Evolutionary conservation across 2,888 invertebrate species (phyloP).

Genomic region (Lagria hirta): DNA sequence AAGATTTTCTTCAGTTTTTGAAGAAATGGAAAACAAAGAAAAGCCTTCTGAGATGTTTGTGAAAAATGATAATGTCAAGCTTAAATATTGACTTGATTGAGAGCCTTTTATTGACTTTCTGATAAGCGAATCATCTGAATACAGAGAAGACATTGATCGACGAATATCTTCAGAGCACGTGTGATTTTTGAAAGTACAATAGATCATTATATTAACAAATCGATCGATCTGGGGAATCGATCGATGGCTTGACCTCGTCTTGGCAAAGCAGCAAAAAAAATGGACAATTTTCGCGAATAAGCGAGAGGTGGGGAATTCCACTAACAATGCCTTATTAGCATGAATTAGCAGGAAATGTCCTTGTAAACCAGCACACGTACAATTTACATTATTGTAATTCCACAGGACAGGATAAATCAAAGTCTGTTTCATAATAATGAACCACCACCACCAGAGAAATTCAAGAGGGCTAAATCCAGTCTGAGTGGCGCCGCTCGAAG

Average conservation of each 20-base stretch:
- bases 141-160: no score
- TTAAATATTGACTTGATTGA: no score
- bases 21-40: no score
- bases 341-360: conserved; percentile 23
- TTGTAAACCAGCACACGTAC: conserved; percentile 23
- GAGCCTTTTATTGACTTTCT: no score
- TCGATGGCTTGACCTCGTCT: conserved; percentile 15
- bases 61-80: no score
- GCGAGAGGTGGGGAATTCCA: conserved; percentile 23
- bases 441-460: no score
- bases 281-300: conserved; percentile 20
- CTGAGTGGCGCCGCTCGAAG: conserved; percentile 24
- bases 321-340: conserved; percentile 22
- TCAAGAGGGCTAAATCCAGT: conserved; percentile 19
- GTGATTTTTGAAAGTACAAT: conserved; percentile 25
- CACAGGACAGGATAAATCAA: conserved; percentile 17
- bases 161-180: conserved; percentile 11
- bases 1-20: no score
- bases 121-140: no score
- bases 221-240: conserved; percentile 7
- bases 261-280: no score
- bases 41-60: no score
- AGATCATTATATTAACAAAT: conserved; percentile 23
- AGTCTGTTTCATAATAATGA: conserved; percentile 17
- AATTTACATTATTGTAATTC: conserved; percentile 20